A percentile compares a stretch with the other conserved stretches of the same genome.
Evolutionary conservation across 2,113 vertebrate genomes (phyloP).

Genomic region (Melanotaenia duboulayi): DNA sequence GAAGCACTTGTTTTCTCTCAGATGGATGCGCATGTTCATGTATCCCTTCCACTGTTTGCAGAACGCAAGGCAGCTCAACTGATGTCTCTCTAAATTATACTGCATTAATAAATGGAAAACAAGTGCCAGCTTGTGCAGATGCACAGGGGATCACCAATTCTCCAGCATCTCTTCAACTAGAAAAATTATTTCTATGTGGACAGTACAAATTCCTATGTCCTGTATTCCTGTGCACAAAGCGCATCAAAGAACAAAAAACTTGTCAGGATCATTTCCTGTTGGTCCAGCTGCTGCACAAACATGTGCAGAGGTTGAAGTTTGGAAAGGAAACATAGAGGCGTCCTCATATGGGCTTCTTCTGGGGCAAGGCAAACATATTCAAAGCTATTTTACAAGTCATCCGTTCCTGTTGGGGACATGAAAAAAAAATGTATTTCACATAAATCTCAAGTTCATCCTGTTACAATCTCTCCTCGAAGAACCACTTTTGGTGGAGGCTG

Average conservation of each 20-base stretch:
- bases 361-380: slow-evolving; percentile 18
- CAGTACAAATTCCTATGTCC: slow-evolving; percentile 22
- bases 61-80: neutral
- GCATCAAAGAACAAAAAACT: slow-evolving; percentile 6
- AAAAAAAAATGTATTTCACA: neutral
- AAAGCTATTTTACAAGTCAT: neutral
- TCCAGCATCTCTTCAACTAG: slow-evolving; percentile 23
- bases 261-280: neutral
- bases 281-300: slow-evolving; percentile 19
- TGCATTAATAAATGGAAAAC: neutral
- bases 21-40: slow-evolving; percentile 1
- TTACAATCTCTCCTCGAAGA: slow-evolving; percentile 87
- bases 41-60: neutral
- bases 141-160: slow-evolving; percentile 7
- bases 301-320: slow-evolving; percentile 9
- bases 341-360: slow-evolving; percentile 7
- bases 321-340: neutral
- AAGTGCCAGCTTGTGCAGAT: slow-evolving; percentile 13
- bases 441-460: neutral
- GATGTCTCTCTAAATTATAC: neutral
- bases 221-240: slow-evolving; percentile 9
- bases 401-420: neutral
- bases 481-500: slow-evolving; percentile 89
- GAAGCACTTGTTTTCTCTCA: neutral
- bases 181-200: no score